phyloP scores from a whole-genome alignment of 2,888 invertebrate species.

The Netelia virgata region DNA sequence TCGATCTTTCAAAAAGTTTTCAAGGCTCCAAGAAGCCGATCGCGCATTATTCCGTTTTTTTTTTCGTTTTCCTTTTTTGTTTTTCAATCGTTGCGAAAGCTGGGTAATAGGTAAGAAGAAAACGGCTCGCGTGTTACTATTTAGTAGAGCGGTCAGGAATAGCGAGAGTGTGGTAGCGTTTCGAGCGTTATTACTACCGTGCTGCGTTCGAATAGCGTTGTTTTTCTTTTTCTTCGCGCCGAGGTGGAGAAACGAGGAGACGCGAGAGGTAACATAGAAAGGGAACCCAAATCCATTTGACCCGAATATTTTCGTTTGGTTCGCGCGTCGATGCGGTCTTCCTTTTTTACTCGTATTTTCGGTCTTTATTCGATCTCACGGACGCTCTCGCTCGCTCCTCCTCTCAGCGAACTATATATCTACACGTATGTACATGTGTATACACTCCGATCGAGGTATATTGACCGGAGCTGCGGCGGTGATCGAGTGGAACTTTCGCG shows the following conservation, averaged over 20 bases:
- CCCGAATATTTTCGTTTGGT: constrained; percentile 75
- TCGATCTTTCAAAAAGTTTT: too few relatives aligned
- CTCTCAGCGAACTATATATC: constrained; percentile 5
- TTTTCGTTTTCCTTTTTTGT: too few relatives aligned
- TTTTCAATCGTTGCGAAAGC: too few relatives aligned
- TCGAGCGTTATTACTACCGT: constrained; percentile 11
- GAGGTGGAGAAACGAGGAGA: constrained; percentile 55
- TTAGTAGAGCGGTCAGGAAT: not conserved
- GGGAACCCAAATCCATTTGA: constrained; percentile 74
- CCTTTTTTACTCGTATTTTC: constrained; percentile 31
- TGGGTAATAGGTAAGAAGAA: too few relatives aligned
- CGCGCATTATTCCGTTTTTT: too few relatives aligned
- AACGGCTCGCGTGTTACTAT: not conserved
- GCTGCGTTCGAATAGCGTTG: constrained; percentile 4
- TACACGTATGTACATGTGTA: not conserved
- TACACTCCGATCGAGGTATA: constrained; percentile 16
- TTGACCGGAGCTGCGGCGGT: constrained; percentile 34
- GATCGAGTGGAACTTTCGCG: constrained; percentile 65
- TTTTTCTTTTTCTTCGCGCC: constrained; percentile 24
- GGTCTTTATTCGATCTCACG: constrained; percentile 35
- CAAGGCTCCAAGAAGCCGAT: too few relatives aligned
- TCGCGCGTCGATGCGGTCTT: constrained; percentile 33
- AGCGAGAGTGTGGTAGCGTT: not conserved
- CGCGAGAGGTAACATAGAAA: constrained; percentile 70
- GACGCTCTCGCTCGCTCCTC: constrained; percentile 29